Percentiles rank a stretch among this genome's conserved stretches.
phyloP scores from a whole-genome alignment of 2,797 vertebrate species.

The Lepidocolaptes lacrymiger region DNA sequence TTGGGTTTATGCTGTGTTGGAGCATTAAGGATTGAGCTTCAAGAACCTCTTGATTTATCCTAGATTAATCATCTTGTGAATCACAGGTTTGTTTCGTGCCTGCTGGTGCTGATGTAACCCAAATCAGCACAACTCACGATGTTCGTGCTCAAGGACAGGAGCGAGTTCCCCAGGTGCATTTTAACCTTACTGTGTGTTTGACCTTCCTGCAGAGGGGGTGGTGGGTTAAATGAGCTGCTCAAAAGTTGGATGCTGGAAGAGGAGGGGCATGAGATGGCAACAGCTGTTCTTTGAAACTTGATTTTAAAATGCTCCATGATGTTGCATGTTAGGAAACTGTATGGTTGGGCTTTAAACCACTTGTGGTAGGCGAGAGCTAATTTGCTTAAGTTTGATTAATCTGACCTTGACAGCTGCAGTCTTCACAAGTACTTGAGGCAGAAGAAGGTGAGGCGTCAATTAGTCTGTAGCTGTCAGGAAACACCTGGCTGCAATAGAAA shows the following conservation, averaged over 20 bases:
- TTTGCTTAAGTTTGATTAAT: neutral
- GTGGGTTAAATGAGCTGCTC: neutral
- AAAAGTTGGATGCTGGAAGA: neutral
- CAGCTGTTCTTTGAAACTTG: neutral
- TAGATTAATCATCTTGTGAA: neutral
- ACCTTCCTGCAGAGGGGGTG: neutral
- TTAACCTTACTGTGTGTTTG: neutral
- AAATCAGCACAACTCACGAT: neutral
- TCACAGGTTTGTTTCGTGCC: neutral
- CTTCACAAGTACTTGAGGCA: neutral
- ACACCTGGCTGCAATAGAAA: constrained; percentile 20
- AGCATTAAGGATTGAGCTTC: neutral
- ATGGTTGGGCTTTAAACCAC: neutral
- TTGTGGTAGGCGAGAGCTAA: neutral
- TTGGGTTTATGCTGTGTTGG: neutral
- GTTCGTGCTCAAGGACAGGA: neutral
- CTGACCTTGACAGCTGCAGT: constrained; percentile 15
- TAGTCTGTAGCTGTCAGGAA: constrained; percentile 29
- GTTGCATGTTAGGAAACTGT: neutral
- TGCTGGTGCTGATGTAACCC: neutral
- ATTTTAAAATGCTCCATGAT: neutral
- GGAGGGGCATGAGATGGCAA: neutral
- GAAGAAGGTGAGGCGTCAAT: neutral
- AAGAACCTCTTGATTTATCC: neutral
- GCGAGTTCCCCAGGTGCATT: neutral